Conservation (phyloP, 2,113 vertebrate species). For the Pao palembangensis region DNA sequence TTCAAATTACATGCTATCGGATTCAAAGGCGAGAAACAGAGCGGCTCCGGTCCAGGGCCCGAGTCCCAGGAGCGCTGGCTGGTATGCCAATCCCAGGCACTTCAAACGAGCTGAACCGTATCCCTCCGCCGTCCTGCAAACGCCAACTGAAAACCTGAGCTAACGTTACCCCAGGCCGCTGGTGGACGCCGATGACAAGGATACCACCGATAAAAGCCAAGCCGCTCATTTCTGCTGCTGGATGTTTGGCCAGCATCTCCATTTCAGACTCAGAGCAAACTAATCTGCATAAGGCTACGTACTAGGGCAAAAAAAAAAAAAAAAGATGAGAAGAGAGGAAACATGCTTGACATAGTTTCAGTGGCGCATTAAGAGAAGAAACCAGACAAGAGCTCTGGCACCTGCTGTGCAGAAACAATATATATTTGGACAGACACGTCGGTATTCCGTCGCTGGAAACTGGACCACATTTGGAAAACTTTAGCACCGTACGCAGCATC, state of each 20-base stretch:
- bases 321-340: conserved; percentile 29
- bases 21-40: conserved; percentile 56
- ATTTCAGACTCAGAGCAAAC: conserved; percentile 25
- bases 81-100: conserved; percentile 50
- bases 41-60: conserved; percentile 33
- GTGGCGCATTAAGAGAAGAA: conserved; percentile 39
- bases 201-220: conserved; percentile 18
- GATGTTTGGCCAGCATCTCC: conserved; percentile 4
- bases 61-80: conserved; percentile 44
- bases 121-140: conserved; percentile 38
- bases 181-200: conserved; percentile 16
- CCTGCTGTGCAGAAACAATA: conserved; percentile 58
- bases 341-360: conserved; percentile 45
- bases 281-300: conserved; percentile 34
- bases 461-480: conserved; percentile 32
- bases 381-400: conserved; percentile 50
- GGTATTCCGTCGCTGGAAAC: conserved; percentile 31
- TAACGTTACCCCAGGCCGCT: not conserved
- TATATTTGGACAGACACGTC: conserved; percentile 44
- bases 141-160: conserved; percentile 34
- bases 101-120: conserved; percentile 39
- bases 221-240: conserved; percentile 3
- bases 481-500: conserved; percentile 10
- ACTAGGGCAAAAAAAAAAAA: conserved; percentile 29
- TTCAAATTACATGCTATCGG: conserved; percentile 73